These are phyloP conservation scores for Leptobrachium ailaonicum DNA, from an alignment of 2,113 vertebrate genomes.

Conservation along the genomic window DNA sequence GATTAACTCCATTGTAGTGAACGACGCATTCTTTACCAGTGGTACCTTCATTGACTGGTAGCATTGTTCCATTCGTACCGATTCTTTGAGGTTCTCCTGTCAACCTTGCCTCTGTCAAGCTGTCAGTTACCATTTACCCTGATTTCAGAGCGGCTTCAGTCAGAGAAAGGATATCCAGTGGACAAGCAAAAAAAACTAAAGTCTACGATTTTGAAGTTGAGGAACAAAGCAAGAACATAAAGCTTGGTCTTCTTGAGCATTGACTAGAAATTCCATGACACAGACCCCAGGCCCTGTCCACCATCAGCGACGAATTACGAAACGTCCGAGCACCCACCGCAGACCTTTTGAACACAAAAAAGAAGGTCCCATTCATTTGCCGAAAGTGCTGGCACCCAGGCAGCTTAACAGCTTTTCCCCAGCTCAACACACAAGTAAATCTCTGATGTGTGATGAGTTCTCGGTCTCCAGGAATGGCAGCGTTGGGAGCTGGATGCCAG, in stretches of 20 bases:
- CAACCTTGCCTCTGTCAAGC: not conserved
- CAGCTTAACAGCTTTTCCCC: constrained; percentile 12
- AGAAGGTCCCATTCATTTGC: constrained; percentile 9
- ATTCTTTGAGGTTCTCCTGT: not conserved
- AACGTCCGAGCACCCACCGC: not conserved
- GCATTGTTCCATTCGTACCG: constrained; percentile 28
- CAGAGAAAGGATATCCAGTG: no score
- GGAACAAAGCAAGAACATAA: no score
- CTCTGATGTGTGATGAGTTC: constrained; percentile 18
- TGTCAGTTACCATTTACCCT: not conserved
- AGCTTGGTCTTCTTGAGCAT: not conserved
- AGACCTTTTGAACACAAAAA: not conserved
- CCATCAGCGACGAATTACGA: not conserved
- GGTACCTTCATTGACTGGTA: constrained; percentile 5
- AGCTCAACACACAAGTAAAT: constrained; percentile 7
- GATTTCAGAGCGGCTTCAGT: not conserved
- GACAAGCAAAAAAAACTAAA: not conserved
- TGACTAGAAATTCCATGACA: not conserved
- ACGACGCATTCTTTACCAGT: constrained; percentile 15
- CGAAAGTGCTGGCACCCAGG: constrained; percentile 3
- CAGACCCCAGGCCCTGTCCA: not conserved
- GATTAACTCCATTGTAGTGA: not conserved
- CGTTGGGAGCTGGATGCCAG: constrained; percentile 11
- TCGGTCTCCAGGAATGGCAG: not conserved
- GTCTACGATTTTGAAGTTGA: no score